Evolutionary conservation across 2,113 vertebrate species (phyloP).

Genomic region (Corythoichthys intestinalis): DNA sequence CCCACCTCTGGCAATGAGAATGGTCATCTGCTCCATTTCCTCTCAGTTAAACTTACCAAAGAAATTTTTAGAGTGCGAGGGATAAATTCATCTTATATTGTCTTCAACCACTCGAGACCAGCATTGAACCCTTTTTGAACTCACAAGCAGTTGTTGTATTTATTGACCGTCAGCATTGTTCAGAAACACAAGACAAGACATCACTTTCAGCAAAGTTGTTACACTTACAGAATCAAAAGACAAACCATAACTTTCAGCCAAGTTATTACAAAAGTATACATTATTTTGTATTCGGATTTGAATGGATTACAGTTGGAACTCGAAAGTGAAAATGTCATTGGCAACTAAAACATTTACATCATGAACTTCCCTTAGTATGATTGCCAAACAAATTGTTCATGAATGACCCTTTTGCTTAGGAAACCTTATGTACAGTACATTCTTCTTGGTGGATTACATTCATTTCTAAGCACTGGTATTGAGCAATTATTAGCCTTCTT

Average conservation of each 20-base stretch:
- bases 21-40: background rate
- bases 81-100: background rate
- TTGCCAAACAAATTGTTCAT: background rate
- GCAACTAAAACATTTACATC: background rate
- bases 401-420: background rate
- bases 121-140: background rate
- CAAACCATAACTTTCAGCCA: conserved; percentile 1
- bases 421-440: background rate
- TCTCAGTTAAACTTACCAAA: background rate
- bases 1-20: background rate
- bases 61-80: background rate
- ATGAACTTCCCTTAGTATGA: background rate
- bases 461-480: conserved; percentile 8
- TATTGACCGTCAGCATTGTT: conserved; percentile 47
- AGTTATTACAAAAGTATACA: background rate
- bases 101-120: background rate
- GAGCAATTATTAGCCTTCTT: conserved; percentile 2
- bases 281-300: background rate
- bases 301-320: background rate
- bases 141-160: conserved; percentile 19
- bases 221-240: conserved; percentile 16
- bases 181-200: conserved; percentile 17
- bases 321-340: background rate
- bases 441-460: conserved; percentile 10
- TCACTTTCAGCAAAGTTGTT: background rate